phyloP scores from a whole-genome alignment of 2,797 vertebrate species.

The Sebastes umbrosus region DNA sequence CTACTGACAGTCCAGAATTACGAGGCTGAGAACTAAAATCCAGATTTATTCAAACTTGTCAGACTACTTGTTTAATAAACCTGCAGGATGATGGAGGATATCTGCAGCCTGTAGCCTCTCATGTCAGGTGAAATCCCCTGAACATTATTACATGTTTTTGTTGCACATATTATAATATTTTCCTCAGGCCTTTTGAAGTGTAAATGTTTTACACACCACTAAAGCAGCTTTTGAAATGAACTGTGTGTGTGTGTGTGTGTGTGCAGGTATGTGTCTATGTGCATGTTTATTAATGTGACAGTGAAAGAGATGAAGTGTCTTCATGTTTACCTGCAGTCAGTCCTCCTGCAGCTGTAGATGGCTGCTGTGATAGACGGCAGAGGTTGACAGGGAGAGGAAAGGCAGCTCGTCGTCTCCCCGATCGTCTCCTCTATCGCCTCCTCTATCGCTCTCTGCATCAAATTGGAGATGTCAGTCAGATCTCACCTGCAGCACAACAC shows the following conservation, averaged over 20 bases:
- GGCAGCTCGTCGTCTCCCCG: constrained; percentile 26
- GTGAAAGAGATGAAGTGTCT: constrained; percentile 13
- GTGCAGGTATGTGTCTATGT: background rate
- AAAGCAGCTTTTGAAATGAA: constrained; percentile 1
- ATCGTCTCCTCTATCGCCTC: background rate
- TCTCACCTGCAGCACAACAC: constrained; percentile 24
- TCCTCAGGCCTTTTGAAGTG: constrained; percentile 11
- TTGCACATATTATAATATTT: background rate
- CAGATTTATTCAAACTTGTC: background rate
- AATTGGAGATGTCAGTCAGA: constrained; percentile 64
- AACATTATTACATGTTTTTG: background rate
- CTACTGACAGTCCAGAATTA: background rate
- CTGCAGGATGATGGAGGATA: background rate
- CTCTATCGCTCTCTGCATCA: constrained; percentile 57
- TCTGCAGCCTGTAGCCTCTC: background rate
- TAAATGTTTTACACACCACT: background rate
- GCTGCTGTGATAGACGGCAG: constrained; percentile 47
- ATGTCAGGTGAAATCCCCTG: background rate
- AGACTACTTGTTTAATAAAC: background rate
- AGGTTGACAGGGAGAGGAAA: constrained; percentile 46
- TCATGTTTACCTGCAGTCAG: constrained; percentile 26
- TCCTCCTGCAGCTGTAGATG: constrained; percentile 45
- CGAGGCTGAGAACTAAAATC: background rate
- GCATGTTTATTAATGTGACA: background rate
- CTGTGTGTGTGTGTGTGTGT: background rate